Evolutionary conservation across 1,140 invertebrate species (phyloP), one percentile per base, ranked within the genome.

Genomic region (Spodoptera litura): DNA sequence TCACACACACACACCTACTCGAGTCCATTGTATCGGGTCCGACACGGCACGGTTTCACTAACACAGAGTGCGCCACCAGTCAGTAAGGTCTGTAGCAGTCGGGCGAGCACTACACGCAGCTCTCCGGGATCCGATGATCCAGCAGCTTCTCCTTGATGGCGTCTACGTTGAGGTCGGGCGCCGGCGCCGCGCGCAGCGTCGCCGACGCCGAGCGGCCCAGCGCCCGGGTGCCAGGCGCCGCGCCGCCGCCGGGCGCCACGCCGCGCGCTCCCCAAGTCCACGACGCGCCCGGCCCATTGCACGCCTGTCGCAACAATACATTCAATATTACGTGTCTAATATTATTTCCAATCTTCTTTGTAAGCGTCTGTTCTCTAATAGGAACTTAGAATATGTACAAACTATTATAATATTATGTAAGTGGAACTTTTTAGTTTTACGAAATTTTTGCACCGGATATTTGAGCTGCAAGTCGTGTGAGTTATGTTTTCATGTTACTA

Each of bases 61-160:
- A 31, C 66, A 70, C 66, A 53, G 27, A 70, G 6, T 12, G 13
- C 12, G 15, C 27, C 53, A 44, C 61, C 61, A 64, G 35, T 62
- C 12, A 38, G 9, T 44, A 44, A 44, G 38, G 38, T 44, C 38
- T 44, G 38, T 44, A 44, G 38, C 38, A 44, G 38, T 44, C 38
- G 38, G 5, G 27, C 20, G 59, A 51, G 44, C 72, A 78, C 96
- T 96, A 97, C 70, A 97, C 97, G 90, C 96, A 97, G 83, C 96
- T 97, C 91, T 97, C 96, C 3, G 97, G 97, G 84, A 97, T 95
- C 87, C 96, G 96, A 88, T 96, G 96, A 68, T 97, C 96, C 93
- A 97, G 96, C 4, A 97, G 95, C 83, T 96, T 95, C 89, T 97
- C 96, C 87, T 97, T 97, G 88, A 97, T 97, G 79, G 96, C 96